Conservation (phyloP, 2,113 vertebrate genomes). For the Ramphastos sulfuratus region DNA sequence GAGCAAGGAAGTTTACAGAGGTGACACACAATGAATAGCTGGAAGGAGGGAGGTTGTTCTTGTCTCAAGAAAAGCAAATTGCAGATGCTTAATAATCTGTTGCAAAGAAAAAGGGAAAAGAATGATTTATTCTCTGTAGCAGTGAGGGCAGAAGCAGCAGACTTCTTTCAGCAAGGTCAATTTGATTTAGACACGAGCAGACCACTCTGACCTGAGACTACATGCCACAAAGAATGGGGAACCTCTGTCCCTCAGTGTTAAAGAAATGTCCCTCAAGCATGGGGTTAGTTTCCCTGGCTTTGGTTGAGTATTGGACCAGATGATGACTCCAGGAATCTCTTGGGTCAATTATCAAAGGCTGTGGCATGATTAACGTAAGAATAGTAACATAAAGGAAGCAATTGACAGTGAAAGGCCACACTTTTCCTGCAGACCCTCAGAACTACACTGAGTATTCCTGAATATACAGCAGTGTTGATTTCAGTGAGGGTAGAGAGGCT, state of each 20-base stretch:
- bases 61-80: not conserved
- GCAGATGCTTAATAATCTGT: not conserved
- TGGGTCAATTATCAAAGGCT: not conserved
- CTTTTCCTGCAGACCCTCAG: not conserved
- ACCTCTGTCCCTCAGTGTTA: not conserved
- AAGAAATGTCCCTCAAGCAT: not conserved
- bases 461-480: not conserved
- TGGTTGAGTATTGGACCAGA: not conserved
- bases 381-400: not conserved
- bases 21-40: not conserved
- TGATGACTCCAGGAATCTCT: not conserved
- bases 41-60: not conserved
- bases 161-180: not conserved
- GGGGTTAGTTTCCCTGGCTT: not conserved
- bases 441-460: not conserved
- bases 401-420: not conserved
- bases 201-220: not conserved
- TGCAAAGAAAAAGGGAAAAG: not conserved
- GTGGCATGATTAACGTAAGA: not conserved
- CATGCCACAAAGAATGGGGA: not conserved
- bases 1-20: not conserved
- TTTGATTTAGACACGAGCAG: not conserved
- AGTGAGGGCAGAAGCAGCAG: not conserved
- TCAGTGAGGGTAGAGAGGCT: no score
- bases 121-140: not conserved